A percentile compares a stretch with the other conserved stretches of the same genome.
Conservation (phyloP, 2,113 vertebrate species). For the Manacus vitellinus region DNA sequence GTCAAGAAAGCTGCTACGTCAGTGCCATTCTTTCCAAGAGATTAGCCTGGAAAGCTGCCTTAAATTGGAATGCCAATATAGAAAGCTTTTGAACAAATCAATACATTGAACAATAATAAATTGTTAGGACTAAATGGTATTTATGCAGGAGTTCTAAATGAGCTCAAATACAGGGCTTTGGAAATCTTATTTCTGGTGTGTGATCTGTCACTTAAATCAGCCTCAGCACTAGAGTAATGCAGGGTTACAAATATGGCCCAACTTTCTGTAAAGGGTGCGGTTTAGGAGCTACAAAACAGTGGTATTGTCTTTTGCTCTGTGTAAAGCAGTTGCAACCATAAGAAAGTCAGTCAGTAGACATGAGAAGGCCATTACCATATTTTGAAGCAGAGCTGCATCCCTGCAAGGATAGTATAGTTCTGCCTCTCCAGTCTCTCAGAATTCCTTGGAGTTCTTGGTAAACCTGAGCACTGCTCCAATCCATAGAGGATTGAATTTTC, state of each 20-base stretch:
- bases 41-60: slow-evolving; percentile 12
- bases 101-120: slow-evolving; percentile 34
- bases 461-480: not conserved
- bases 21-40: not conserved
- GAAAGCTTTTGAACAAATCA: slow-evolving; percentile 46
- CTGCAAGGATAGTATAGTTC: not conserved
- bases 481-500: not conserved
- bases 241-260: not conserved
- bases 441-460: not conserved
- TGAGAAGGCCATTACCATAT: not conserved
- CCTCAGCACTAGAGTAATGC: not conserved
- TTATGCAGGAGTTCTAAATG: not conserved
- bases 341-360: not conserved
- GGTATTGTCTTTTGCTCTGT: not conserved
- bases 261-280: not conserved
- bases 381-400: not conserved
- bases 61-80: slow-evolving; percentile 46
- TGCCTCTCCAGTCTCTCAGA: not conserved
- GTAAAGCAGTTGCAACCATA: not conserved
- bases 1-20: not conserved
- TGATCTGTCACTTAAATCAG: not conserved
- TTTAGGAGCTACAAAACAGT: not conserved
- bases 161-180: not conserved
- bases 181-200: not conserved
- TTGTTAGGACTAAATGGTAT: not conserved